phyloP scores from a whole-genome alignment of 30 jellyfish, hydroid and myxozoan genomes.

The Aurelia coerulea region DNA sequence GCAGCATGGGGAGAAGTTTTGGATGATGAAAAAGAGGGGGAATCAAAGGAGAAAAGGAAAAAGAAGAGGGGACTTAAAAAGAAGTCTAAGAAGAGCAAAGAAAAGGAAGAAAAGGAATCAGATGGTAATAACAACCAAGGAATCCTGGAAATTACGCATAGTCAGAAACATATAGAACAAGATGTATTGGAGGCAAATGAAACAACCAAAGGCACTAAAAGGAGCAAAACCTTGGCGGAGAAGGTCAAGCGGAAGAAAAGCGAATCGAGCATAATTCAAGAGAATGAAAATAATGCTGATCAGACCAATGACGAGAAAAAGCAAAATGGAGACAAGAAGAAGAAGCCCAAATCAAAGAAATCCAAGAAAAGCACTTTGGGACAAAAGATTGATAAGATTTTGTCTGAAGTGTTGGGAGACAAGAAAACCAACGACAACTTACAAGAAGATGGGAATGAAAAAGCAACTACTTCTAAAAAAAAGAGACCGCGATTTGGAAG shows the following conservation, averaged over 20 bases:
- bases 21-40: neutral
- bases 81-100: neutral
- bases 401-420: slow-evolving; percentile 32
- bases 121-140: neutral
- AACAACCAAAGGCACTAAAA: neutral
- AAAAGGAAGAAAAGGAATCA: neutral
- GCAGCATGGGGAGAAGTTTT: slow-evolving; percentile 14
- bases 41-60: neutral
- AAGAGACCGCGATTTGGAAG: neutral
- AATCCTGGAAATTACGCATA: no score
- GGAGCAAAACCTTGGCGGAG: neutral
- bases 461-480: neutral
- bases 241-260: neutral
- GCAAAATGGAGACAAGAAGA: slow-evolving; percentile 3
- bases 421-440: neutral
- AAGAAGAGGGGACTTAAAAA: neutral
- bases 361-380: slow-evolving; percentile 5
- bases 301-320: neutral
- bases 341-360: slow-evolving; percentile 10
- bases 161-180: neutral
- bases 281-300: no score
- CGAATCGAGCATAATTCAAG: neutral
- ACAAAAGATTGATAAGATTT: slow-evolving; percentile 1
- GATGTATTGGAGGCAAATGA: neutral
- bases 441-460: neutral